Percentiles rank a stretch among this genome's conserved stretches.
phyloP scores from a whole-genome alignment of 2,797 vertebrate species.

The Amphiprion clarkii region DNA sequence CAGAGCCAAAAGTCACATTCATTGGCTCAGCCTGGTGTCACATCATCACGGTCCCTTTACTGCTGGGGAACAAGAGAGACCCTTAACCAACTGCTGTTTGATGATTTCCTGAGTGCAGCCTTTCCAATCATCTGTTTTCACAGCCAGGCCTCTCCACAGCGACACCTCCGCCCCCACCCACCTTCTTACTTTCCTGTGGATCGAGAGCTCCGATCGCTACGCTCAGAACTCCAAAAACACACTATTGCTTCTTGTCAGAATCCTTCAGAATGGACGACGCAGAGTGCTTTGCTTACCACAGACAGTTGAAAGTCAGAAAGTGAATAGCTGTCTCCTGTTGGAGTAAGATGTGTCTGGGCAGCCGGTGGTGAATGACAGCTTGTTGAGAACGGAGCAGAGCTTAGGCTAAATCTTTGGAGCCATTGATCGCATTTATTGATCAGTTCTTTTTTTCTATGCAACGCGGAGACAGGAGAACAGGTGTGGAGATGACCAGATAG shows the following conservation, averaged over 20 bases:
- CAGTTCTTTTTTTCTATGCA: constrained; percentile 56
- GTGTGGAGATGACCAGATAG: constrained; percentile 71
- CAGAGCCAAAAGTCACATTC: constrained; percentile 82
- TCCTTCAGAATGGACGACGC: constrained; percentile 58
- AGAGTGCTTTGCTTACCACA: constrained; percentile 49
- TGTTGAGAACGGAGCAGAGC: constrained; percentile 62
- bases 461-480: constrained; percentile 50
- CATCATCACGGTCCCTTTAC: constrained; percentile 78
- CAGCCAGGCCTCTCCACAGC: constrained; percentile 56
- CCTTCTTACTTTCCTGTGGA: neutral
- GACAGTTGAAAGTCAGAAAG: constrained; percentile 59
- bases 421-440: constrained; percentile 80
- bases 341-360: constrained; percentile 66
- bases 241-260: constrained; percentile 56
- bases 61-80: constrained; percentile 77
- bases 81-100: constrained; percentile 81
- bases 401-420: constrained; percentile 70
- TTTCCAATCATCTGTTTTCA: constrained; percentile 66
- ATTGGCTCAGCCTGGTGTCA: constrained; percentile 78
- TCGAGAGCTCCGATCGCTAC: constrained; percentile 23
- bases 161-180: constrained; percentile 38
- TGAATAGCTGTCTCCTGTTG: constrained; percentile 66
- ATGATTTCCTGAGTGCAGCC: constrained; percentile 78
- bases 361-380: constrained; percentile 77
- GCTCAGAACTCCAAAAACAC: constrained; percentile 32